Conservation (phyloP, 2,797 vertebrate species). For the Poecilia gillii region DNA sequence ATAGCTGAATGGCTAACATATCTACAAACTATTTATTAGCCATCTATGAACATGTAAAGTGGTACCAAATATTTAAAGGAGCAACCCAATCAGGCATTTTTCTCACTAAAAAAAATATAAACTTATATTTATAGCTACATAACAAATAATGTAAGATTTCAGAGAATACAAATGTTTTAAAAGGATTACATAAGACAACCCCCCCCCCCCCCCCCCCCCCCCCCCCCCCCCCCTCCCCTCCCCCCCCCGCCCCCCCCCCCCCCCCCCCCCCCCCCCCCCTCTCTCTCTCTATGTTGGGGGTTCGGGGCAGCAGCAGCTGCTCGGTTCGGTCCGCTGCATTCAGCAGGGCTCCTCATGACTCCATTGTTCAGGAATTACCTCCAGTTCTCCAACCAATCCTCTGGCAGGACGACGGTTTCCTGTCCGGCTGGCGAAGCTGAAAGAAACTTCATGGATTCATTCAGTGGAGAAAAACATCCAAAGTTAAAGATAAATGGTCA, state of each 20-base stretch:
- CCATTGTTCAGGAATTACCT: background rate
- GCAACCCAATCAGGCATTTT: background rate
- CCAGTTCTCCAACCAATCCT: too few species aligned
- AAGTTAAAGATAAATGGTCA: background rate
- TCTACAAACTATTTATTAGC: too few species aligned
- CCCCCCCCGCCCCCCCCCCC: too few species aligned
- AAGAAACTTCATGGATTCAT: background rate
- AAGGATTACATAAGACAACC: background rate
- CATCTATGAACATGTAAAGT: too few species aligned
- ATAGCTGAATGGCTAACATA: too few species aligned
- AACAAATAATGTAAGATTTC: background rate
- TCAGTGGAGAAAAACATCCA: background rate
- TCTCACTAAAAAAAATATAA: background rate
- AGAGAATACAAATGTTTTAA: background rate
- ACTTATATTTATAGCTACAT: background rate
- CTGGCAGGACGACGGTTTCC: background rate
- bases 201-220: too few species aligned
- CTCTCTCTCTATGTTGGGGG: background rate
- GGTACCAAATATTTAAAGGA: background rate
- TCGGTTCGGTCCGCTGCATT: slow-evolving; percentile 64
- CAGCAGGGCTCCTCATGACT: slow-evolving; percentile 15
- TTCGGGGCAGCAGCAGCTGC: slow-evolving; percentile 71
- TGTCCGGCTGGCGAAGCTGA: too few species aligned
- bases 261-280: too few species aligned
- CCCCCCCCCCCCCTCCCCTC: too few species aligned